A percentile compares a stretch with the other conserved stretches of the same genome.
phyloP scores from a whole-genome alignment of 92 coral and sea anemone genomes.

The Phymanthus crucifer region DNA sequence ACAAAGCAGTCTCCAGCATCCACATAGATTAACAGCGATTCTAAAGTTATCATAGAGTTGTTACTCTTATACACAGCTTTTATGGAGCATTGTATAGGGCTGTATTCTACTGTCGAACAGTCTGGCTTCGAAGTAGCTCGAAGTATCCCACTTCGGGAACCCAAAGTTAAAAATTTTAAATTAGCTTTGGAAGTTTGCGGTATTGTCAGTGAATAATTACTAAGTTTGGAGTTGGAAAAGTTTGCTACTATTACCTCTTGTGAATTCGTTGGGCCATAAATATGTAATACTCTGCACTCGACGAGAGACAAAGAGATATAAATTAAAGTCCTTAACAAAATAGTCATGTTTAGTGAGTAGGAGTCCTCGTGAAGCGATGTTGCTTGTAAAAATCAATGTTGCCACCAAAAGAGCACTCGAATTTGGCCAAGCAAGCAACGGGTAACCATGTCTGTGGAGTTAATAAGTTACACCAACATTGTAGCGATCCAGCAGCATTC shows the following conservation, averaged over 20 bases:
- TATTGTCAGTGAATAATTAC: conserved; percentile 43
- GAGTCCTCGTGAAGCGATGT: conserved; percentile 22
- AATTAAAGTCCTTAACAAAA: conserved; percentile 28
- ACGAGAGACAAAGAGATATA: conserved; percentile 33
- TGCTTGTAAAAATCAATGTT: conserved; percentile 22
- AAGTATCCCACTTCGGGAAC: conserved; percentile 66
- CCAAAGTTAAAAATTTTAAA: conserved; percentile 58
- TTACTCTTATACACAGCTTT: conserved; percentile 52
- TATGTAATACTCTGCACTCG: conserved; percentile 65
- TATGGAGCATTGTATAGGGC: conserved; percentile 55
- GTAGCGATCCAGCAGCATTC: not conserved
- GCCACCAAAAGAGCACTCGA: conserved; percentile 44
- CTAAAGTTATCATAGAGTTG: conserved; percentile 39
- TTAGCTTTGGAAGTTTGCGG: conserved; percentile 35
- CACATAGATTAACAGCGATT: conserved; percentile 34
- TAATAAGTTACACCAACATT: not conserved
- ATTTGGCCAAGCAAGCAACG: not conserved
- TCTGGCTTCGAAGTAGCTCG: conserved; percentile 58
- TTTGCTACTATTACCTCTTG: conserved; percentile 58
- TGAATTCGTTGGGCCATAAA: conserved; percentile 64
- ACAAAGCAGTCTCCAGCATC: conserved; percentile 57
- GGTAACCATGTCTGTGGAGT: conserved; percentile 8
- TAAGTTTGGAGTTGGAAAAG: conserved; percentile 45
- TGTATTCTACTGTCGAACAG: conserved; percentile 61
- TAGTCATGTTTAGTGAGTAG: conserved; percentile 38